phyloP scores from a whole-genome alignment of 2,888 invertebrate genomes.

The Dermolepida albohirtum region DNA sequence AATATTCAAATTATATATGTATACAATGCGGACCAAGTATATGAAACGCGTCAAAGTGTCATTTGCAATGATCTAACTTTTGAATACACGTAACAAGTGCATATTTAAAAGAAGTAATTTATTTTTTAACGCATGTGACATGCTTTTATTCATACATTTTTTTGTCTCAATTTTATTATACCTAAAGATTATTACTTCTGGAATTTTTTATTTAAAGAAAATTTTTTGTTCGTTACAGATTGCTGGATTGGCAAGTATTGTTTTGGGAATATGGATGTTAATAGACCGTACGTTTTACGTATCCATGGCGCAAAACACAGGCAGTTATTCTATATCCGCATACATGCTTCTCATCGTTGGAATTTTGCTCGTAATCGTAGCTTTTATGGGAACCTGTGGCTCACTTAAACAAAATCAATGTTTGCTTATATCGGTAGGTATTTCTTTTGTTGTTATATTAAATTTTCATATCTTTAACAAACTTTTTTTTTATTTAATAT shows the following conservation, averaged over 20 bases:
- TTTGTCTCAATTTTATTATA: constrained; percentile 9
- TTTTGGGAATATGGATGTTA: constrained; percentile 81
- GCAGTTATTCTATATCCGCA: constrained; percentile 75
- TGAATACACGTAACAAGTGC: too few relatives aligned
- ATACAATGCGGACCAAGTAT: too few relatives aligned
- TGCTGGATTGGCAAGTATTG: constrained; percentile 76
- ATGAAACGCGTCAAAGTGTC: too few relatives aligned
- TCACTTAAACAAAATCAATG: constrained; percentile 83
- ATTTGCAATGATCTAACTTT: too few relatives aligned
- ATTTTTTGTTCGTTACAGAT: constrained; percentile 68
- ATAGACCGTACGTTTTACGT: constrained; percentile 80
- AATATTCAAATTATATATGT: too few relatives aligned
- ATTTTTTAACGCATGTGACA: too few relatives aligned
- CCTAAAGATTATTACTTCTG: too few relatives aligned
- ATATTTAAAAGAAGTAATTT: too few relatives aligned
- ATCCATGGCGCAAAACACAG: constrained; percentile 74
- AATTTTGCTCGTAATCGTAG: constrained; percentile 77
- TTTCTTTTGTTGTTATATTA: background rate
- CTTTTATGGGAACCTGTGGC: constrained; percentile 87
- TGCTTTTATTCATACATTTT: too few relatives aligned
- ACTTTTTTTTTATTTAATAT: too few relatives aligned
- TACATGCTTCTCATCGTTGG: constrained; percentile 81
- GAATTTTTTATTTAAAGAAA: too few relatives aligned
- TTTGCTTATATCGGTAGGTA: constrained; percentile 78
- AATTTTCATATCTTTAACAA: too few relatives aligned